These are phyloP conservation scores for Zoanthus gigantus DNA, from an alignment of 92 coral and sea anemone genomes.

Conservation along the genomic window DNA sequence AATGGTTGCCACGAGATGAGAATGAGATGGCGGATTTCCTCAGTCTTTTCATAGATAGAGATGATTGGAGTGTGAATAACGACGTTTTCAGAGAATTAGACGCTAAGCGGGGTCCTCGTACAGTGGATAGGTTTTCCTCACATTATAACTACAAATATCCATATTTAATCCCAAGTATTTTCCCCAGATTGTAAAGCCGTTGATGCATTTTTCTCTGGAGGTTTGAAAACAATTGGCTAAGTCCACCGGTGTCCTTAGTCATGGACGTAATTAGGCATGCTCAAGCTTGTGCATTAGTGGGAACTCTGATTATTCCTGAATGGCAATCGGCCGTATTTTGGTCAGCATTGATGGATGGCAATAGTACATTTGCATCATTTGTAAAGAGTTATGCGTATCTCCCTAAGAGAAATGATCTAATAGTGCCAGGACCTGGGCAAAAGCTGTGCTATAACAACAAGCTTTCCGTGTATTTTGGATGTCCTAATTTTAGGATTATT, in stretches of 20 bases:
- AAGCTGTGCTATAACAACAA: constrained; percentile 20
- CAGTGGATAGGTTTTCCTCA: constrained; percentile 19
- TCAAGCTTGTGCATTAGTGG: constrained; percentile 24
- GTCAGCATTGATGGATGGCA: constrained; percentile 24
- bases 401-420: constrained; percentile 23
- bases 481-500: constrained; percentile 26
- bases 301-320: constrained; percentile 24
- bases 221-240: constrained; percentile 28
- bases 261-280: constrained; percentile 24
- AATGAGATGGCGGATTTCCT: constrained; percentile 13
- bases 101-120: constrained; percentile 11
- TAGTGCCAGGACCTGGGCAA: constrained; percentile 25
- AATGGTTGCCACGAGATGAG: constrained; percentile 10
- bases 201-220: constrained; percentile 17
- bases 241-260: constrained; percentile 11
- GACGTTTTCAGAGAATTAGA: neutral
- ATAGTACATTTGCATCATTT: constrained; percentile 7
- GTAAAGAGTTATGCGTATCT: constrained; percentile 14
- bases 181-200: neutral
- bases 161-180: constrained; percentile 16
- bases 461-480: constrained; percentile 20
- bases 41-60: constrained; percentile 7
- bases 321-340: constrained; percentile 17
- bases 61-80: neutral
- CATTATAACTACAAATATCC: constrained; percentile 7